Percentiles rank a stretch among this genome's conserved stretches.
Conservation (phyloP, 2,797 vertebrate genomes). For the Botia kubotai region DNA sequence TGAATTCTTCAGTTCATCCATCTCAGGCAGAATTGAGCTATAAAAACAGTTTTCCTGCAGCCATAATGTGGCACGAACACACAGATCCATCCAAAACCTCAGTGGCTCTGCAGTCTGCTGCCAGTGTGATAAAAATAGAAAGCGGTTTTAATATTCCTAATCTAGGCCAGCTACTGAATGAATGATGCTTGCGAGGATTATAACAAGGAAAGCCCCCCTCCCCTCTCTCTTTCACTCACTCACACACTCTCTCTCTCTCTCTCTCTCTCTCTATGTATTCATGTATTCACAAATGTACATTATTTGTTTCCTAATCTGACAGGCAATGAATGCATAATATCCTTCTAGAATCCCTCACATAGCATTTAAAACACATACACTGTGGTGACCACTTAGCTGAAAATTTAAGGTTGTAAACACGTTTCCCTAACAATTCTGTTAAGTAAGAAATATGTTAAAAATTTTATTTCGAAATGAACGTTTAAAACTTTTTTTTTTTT, state of each 20-base stretch:
- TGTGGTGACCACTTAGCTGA: background rate
- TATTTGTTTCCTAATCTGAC: constrained; percentile 32
- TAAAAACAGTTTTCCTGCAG: background rate
- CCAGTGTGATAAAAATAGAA: constrained; percentile 55
- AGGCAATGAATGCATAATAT: constrained; percentile 20
- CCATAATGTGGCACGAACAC: background rate
- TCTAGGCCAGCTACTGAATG: constrained; percentile 75
- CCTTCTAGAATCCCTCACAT: constrained; percentile 28
- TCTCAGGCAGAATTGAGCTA: constrained; percentile 6
- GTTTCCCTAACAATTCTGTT: no score
- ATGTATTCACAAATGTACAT: constrained; percentile 32
- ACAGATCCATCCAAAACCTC: constrained; percentile 51
- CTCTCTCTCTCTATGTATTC: constrained; percentile 26
- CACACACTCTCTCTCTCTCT: constrained; percentile 22
- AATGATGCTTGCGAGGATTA: constrained; percentile 76
- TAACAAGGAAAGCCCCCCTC: constrained; percentile 51
- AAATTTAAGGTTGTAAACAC: no score
- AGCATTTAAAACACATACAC: constrained; percentile 19
- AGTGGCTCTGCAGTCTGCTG: constrained; percentile 55
- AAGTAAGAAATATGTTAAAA: no score
- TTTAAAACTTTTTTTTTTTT: no score
- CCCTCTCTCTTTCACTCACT: background rate
- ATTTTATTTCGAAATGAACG: no score
- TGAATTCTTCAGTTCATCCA: constrained; percentile 14
- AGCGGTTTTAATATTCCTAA: constrained; percentile 56